These are phyloP conservation scores for Ceratoteleas bidentatus DNA, from an alignment of 1,140 invertebrate genomes.

Conservation along the genomic window DNA sequence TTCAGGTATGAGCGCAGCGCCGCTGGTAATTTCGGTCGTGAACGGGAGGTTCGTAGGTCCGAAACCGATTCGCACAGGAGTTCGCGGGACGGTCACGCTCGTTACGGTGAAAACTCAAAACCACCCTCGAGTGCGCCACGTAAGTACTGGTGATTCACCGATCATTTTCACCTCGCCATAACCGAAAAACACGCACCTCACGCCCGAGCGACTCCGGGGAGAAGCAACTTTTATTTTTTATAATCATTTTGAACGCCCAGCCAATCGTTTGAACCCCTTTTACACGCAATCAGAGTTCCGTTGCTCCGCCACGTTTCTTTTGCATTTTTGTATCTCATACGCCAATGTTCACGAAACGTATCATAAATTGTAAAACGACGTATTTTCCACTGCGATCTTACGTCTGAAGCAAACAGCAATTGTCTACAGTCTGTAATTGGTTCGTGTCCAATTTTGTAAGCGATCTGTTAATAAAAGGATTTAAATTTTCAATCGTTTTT, in stretches of 20 bases:
- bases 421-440: conserved; percentile 27
- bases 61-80: conserved; percentile 77
- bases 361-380: conserved; percentile 1
- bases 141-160: conserved; percentile 68
- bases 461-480: conserved; percentile 69
- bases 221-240: no score
- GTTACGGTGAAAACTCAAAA: conserved; percentile 78
- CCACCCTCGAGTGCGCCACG: conserved; percentile 75
- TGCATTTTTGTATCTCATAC: no score
- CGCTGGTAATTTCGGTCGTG: conserved; percentile 73
- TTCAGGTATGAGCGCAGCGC: conserved; percentile 76
- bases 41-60: conserved; percentile 77
- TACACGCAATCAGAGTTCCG: no score
- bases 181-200: neutral
- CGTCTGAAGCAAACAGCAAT: conserved; percentile 11
- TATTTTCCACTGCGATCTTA: neutral
- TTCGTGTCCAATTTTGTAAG: conserved; percentile 46
- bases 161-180: conserved; percentile 17
- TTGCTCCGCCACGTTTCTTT: no score
- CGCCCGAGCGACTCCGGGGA: no score
- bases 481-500: conserved; percentile 57
- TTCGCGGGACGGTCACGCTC: conserved; percentile 75
- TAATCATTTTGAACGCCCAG: no score
- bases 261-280: no score
- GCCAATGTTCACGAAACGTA: neutral